Evolutionary conservation across 1,140 invertebrate genomes (phyloP), one percentile per base, ranked within the genome.

Genomic region (Macrotrachela quadricornifera): DNA sequence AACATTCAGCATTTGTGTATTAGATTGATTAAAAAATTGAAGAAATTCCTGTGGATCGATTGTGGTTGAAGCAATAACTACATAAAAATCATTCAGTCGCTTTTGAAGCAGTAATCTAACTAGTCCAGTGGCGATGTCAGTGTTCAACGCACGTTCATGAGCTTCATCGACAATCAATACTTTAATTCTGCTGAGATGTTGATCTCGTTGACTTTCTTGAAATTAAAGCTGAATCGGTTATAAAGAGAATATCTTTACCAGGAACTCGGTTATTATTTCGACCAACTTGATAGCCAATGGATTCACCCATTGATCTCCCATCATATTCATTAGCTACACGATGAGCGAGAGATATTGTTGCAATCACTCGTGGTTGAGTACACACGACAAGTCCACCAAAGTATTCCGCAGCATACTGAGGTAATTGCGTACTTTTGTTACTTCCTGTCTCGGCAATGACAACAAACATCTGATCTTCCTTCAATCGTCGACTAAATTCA

Each of bases 141-240:
- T 97, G 52, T 84, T 92, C 0, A 97, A 75, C 0, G 90, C 94
- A 13, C 91, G 70, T 71, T 97, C 92, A 67, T 97, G 91, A 62
- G 91, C 91, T 76, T 97, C 91, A 66, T 96, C 91, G 90, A 96
- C 96, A 47, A 96, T 95, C 50, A 96, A 77, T 0, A 83, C 86
- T 62, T 83, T 83, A 70, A 96, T 96, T 63, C 87, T 78, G 64
- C 95, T 91, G 46, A 97, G 71, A 68, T 95, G 90, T 0, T 85
- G 78, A 63, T 96, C 90, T 1, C 88, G 71, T 15, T 96, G 74
- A 51, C 87, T 92, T 69, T 97, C 91, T 55, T 91, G 73, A n/a
- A 6, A 96, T 70, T 46, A 97, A 69, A 60, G 97, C 96, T 74
- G 91, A 91, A 70, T 97, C 91, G 1, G 92, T 97, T 88, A 96